These are phyloP conservation scores for Copidosoma floridanum DNA, from an alignment of 1,140 invertebrate genomes.

Conservation along the genomic window DNA sequence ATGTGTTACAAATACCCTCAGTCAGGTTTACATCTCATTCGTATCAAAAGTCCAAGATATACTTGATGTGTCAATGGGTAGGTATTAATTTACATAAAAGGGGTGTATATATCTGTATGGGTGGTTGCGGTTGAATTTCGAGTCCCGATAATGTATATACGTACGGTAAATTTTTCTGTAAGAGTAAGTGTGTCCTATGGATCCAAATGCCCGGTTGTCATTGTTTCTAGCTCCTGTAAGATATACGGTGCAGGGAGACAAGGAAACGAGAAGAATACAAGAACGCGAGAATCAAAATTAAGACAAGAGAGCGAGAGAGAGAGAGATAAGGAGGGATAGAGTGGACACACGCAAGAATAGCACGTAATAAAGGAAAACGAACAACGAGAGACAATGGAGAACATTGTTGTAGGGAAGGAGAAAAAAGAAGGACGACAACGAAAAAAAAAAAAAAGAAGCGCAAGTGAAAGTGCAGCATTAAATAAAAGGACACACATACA, in stretches of 20 bases:
- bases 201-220: too few relatives aligned
- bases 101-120: too few relatives aligned
- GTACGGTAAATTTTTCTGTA: too few relatives aligned
- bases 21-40: too few relatives aligned
- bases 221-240: too few relatives aligned
- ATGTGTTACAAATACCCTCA: too few relatives aligned
- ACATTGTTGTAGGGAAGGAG: background rate
- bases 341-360: slow-evolving; percentile 5
- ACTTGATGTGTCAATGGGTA: too few relatives aligned
- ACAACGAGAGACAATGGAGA: background rate
- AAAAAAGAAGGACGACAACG: background rate
- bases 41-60: too few relatives aligned
- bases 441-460: background rate
- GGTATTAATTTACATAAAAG: too few relatives aligned
- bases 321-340: background rate
- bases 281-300: background rate
- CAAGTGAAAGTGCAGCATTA: slow-evolving; percentile 10
- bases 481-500: slow-evolving; percentile 1
- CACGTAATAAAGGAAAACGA: slow-evolving; percentile 5
- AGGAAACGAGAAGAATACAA: background rate
- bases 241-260: background rate
- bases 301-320: background rate
- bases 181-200: too few relatives aligned
- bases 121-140: too few relatives aligned
- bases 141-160: too few relatives aligned